Evolutionary conservation across 2,113 vertebrate genomes (phyloP).

Genomic region (Numenius arquata): DNA sequence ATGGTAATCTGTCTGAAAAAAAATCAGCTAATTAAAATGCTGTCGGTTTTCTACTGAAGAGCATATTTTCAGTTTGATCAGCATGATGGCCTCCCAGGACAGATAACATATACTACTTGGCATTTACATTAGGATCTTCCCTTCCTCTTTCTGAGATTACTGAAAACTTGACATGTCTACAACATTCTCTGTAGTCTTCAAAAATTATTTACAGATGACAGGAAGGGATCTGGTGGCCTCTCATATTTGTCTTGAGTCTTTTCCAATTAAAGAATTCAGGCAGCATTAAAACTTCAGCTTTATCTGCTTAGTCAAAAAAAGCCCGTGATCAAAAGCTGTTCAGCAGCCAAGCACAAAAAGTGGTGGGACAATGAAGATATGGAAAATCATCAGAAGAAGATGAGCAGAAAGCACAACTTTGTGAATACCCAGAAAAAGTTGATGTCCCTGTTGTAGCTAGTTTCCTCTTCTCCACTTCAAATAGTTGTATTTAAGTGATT

Average conservation of each 20-base stretch:
- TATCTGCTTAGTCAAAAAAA: conserved; percentile 13
- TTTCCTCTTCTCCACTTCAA: neutral
- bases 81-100: neutral
- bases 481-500: neutral
- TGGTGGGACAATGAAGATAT: neutral
- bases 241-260: conserved; percentile 29
- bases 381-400: neutral
- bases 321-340: neutral
- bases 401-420: neutral
- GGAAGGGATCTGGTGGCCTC: neutral
- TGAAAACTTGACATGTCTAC: neutral
- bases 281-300: neutral
- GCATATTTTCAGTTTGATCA: neutral
- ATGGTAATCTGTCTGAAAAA: neutral
- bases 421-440: neutral
- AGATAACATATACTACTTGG: neutral
- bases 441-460: neutral
- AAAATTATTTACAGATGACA: conserved; percentile 42
- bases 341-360: neutral
- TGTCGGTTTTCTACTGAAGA: neutral
- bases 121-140: neutral
- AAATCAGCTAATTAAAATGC: neutral
- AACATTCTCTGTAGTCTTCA: neutral
- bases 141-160: neutral
- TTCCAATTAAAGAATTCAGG: conserved; percentile 19